Evolutionary conservation across 2,113 vertebrate species (phyloP), one percentile per base, ranked within the genome.

Genomic region (Sclerurus mexicanus): DNA sequence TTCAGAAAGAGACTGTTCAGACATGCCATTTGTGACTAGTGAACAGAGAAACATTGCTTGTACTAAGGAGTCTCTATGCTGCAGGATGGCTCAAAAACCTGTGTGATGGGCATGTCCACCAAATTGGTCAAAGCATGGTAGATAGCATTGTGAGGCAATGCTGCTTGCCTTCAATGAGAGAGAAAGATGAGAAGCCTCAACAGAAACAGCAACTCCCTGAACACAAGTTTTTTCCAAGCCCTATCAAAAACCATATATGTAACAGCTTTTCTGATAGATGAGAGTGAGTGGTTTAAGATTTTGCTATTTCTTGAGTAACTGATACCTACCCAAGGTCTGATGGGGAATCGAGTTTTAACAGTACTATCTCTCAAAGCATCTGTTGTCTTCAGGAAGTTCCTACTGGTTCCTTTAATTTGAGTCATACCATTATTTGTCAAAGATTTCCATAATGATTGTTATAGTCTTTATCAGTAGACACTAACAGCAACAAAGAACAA

Each of bases 71-170:
- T 14, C 1, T 59, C 49, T 28, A 0, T 46, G 30, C 11, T n/a
- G 9, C 21, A 56, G 37, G 25, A n/a, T 56, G 25, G 9, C 28
- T 68, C 49, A 46, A 13, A 42, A 8, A 2, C 7, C 7, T 37
- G 22, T 84, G 31, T 46, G 49, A 46, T 21, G 23, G 30, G 3
- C 40, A 33, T 25, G 20, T 31, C 35, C 30, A 50, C 25, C 25
- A n/a, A 0, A 0, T 5, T 31, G 25, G 22, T 33, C 20, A 31
- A 64, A 73, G 12, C 11, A 30, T 3, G 15, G 21, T 22, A 40
- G 22, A 23, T 11, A 47, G 50, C 10, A 10, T 25, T 69, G 11
- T 4, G 0, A 69, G 28, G n/a, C 27, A 79, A 5, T 5, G 10
- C 27, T 44, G 11, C 6, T 63, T 49, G 16, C 31, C 63, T 47